Base-by-base conservation (phyloP, 2,113 vertebrate genomes). In the Clarias batrachus region DNA sequence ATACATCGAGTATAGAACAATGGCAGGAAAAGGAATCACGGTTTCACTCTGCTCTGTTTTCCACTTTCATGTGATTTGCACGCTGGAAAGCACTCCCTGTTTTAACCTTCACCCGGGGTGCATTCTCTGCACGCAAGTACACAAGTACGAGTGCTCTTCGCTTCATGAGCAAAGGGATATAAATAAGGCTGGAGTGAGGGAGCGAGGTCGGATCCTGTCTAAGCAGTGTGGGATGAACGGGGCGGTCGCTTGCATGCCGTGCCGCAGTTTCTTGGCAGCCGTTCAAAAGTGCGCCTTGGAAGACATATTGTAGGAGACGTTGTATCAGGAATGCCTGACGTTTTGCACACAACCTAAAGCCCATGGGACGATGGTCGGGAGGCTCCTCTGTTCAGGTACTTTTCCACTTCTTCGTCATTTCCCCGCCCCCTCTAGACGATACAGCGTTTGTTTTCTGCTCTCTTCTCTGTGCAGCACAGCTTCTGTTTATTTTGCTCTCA, bases 361-460 rank as follows among this genome's bases (percentile, higher is more conserved):
- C 94, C 92, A 94, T 92, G 80, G 81, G 94, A 95, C 94, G 93
- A 97, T 96, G 95, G 96, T 96, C 91, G 95, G 95, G 94, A 94
- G 94, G 92, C 94, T 95, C 93, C 92, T 95, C 93, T 94, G 95
- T 94, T 92, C 96, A 96, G 96, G 96, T 96, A 95, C 95, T 96
- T 97, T 88, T 87, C 92, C 91, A 92, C 94, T 88, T 52, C 87
- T 92, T 93, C 91, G 93, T 90, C 92, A 91, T 90, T 90, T 85
- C 70, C 62, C 60, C 74, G 79, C 84, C 78, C 21, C 30, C 56
- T 82, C 82, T 83, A 60, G 16, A 70, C 33, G 21, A 82, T 56
- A 84, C 48, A 81, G 56, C 70, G 54, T 56, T 86, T 84, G 76
- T 86, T 78, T 90, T 85, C 25, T 60, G 86, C 81, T 86, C 86